Evolutionary conservation across 2,113 vertebrate species (phyloP).

Genomic region (Plectropomus leopardus): DNA sequence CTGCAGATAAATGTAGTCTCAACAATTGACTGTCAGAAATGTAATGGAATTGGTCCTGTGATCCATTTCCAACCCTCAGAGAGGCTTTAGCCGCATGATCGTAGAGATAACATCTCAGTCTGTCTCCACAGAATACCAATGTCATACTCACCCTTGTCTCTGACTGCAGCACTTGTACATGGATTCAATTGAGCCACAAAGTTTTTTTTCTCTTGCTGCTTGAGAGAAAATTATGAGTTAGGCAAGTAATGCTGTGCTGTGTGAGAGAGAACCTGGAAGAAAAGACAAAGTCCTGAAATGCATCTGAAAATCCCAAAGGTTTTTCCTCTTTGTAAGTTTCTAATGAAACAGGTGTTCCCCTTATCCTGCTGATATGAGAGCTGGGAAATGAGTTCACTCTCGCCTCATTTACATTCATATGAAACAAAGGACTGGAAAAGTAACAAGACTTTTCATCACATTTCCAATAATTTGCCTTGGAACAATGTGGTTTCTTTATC

Average conservation of each 20-base stretch:
- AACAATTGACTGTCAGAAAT: slow-evolving; percentile 62
- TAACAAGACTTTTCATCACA: slow-evolving; percentile 52
- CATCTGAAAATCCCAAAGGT: slow-evolving; percentile 52
- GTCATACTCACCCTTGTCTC: slow-evolving; percentile 46
- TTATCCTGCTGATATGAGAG: slow-evolving; percentile 64
- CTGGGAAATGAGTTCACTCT: slow-evolving; percentile 57
- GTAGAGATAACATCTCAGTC: slow-evolving; percentile 62
- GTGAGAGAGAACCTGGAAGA: slow-evolving; percentile 22
- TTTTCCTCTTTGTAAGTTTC: slow-evolving; percentile 55
- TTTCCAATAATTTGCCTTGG: slow-evolving; percentile 52
- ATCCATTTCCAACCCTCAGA: slow-evolving; percentile 65
- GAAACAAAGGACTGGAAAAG: slow-evolving; percentile 38
- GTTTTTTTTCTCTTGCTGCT: slow-evolving; percentile 28
- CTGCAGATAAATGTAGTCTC: slow-evolving; percentile 57
- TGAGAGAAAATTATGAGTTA: slow-evolving; percentile 30
- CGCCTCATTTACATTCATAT: slow-evolving; percentile 67
- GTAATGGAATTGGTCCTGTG: slow-evolving; percentile 67
- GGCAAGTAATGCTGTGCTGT: not conserved
- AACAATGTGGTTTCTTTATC: slow-evolving; percentile 41
- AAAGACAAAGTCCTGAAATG: slow-evolving; percentile 46
- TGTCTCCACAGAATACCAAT: slow-evolving; percentile 62
- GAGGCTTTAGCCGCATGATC: slow-evolving; percentile 62
- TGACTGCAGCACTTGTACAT: slow-evolving; percentile 39
- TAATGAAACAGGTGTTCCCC: slow-evolving; percentile 69
- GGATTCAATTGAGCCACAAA: slow-evolving; percentile 33